Base-by-base conservation (phyloP, 30 jellyfish, hydroid and myxozoan species). In the Aurelia aurita region DNA sequence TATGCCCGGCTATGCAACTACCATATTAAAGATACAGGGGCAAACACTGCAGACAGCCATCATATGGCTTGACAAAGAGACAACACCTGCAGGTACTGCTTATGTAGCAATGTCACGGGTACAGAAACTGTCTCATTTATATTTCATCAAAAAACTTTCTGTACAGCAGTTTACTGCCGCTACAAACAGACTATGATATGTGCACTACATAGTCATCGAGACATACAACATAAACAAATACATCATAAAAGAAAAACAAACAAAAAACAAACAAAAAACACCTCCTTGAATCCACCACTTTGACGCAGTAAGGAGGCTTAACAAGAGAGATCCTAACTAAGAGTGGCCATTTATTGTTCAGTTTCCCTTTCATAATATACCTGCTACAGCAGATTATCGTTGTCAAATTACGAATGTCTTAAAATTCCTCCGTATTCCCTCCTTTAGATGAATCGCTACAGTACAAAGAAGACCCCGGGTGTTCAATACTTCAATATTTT, bases 401-500 rank as follows among this genome's bases (percentile, higher is more conserved):
- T n/a, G n/a, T n/a, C n/a, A n/a, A n/a, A n/a, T n/a, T n/a, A n/a
- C n/a, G n/a, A n/a, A n/a, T n/a, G n/a, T n/a, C 44, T 32, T 5
- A 32, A 2, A 2, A 1, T 32, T 32, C 44, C 44, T 53, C 6
- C 64, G 2, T 14, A 53, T 20, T 8, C 6, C 9, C 25, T 20
- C 9, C 6, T 53, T 2, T 53, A 53, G 64, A 53, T 53, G 64
- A 53, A 53, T 53, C 64, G 25, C 2, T 53, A 20, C 2, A 8
- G 3, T 1, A 8, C 23, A 16, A 73, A 32, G n/a, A 73, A 21
- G 27, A 28, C 25, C 10, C 26, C 8, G 32, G 87, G 87, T 14
- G 87, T 75, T 13, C 62, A 59, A 10, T 75, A 75, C 20, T 75
- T 75, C 22, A 45, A 72, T 58, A 72, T 49, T 72, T 45, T n/a